phyloP scores from a whole-genome alignment of 2,797 vertebrate species.

The Sebastes jordani region DNA sequence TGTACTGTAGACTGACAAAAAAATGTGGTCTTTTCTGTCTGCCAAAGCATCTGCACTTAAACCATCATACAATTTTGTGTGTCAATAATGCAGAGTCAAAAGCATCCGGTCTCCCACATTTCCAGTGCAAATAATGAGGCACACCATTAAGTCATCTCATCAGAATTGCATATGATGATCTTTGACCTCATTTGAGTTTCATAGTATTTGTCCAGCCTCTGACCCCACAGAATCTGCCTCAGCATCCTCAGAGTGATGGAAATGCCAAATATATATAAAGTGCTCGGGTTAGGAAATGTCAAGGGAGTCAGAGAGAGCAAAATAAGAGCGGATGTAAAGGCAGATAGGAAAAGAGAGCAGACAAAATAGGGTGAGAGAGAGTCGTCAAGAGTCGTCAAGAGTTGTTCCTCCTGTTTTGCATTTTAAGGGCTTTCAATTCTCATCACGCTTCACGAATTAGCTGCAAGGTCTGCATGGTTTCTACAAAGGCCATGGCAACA shows the following conservation, averaged over 20 bases:
- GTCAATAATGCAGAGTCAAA: not conserved
- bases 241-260: not conserved
- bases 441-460: constrained; percentile 70
- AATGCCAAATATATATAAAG: constrained; percentile 2
- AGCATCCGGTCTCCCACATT: not conserved
- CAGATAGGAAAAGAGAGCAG: not conserved
- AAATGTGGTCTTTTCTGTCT: not conserved
- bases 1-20: not conserved
- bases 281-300: not conserved
- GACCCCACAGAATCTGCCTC: not conserved
- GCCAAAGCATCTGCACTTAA: not conserved
- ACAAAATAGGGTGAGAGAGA: constrained; percentile 5
- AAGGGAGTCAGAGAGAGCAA: constrained; percentile 1
- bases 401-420: constrained; percentile 56
- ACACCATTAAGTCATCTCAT: constrained; percentile 11
- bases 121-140: not conserved
- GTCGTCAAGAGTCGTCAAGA: constrained; percentile 7
- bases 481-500: constrained; percentile 77
- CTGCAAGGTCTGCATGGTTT: constrained; percentile 60
- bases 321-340: not conserved
- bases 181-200: constrained; percentile 13
- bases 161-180: constrained; percentile 15
- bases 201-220: constrained; percentile 3
- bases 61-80: not conserved
- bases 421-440: constrained; percentile 73